Evolutionary conservation across 2,888 invertebrate species (phyloP), one percentile per base, ranked within the genome.

Genomic region (Agrochola circellaris): DNA sequence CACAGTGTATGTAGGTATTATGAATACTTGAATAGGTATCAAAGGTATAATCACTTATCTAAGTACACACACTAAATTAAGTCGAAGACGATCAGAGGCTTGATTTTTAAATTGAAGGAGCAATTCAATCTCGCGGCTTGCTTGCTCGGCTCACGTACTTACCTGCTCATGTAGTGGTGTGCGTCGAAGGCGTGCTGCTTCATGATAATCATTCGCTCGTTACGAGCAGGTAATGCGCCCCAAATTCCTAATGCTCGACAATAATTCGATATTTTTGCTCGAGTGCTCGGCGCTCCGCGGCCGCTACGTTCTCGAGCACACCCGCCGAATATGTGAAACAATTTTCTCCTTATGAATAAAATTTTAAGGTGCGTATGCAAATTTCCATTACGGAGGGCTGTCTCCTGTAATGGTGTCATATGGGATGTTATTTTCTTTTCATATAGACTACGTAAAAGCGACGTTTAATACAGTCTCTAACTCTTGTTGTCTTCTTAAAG

Each of bases 311-410:
- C 75, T 54, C 75, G 77, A 64, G 78, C 89, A 76, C 89, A 77
- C 86, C 87, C 88, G 84, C 87, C 89, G 90, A 89, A 93, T 91
- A 93, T 93, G 93, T 91, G 94, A 95, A 95, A 96, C 95, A 96
- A 96, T 96, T 96, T 96, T 95, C 96, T 93, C 92, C 95, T 95
- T 96, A 96, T 95, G 96, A 96, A 96, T 96, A 96, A 96, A 94
- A 95, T 95, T 96, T 96, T 95, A 94, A 96, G 95, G 93, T 95
- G 94, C 92, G 94, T 94, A 96, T 96, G 96, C 94, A 95, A 96
- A 96, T 96, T 94, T 94, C 95, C 94, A 95, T 96, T 96, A 95
- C 93, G 90, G 91, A 88, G 91, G 91, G 90, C 93, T 93, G 93
- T 94, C 93, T 93, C 90, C 90, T 87, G 92, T 94, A 95, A 95